Conservation (phyloP, 2,113 vertebrate species). For the Vanacampus margaritifer region DNA sequence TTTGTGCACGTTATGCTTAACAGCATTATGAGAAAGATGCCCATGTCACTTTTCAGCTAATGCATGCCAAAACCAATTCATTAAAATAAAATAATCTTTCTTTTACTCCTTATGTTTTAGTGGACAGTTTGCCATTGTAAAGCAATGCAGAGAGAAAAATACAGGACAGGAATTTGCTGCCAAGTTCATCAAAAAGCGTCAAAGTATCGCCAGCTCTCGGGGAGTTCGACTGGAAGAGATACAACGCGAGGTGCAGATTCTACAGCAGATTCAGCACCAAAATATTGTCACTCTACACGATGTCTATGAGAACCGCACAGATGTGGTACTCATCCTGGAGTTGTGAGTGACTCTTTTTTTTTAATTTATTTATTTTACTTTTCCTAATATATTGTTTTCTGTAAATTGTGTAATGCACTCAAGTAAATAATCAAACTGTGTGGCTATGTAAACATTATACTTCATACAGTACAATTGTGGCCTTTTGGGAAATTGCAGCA, state of each 20-base stretch:
- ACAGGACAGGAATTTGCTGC: conserved; percentile 81
- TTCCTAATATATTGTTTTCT: neutral
- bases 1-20: too few relatives aligned
- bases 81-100: neutral
- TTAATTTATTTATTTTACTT: neutral
- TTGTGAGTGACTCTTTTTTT: conserved; percentile 93
- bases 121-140: conserved; percentile 96
- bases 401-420: too few relatives aligned
- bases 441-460: too few relatives aligned
- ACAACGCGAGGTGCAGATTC: conserved; percentile 87
- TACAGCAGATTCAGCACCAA: conserved; percentile 83
- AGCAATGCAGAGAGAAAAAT: conserved; percentile 83
- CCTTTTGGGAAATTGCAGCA: too few relatives aligned
- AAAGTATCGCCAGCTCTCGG: conserved; percentile 83
- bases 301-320: conserved; percentile 91
- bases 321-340: conserved; percentile 94
- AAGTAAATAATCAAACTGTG: too few relatives aligned
- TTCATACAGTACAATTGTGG: too few relatives aligned
- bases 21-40: too few relatives aligned
- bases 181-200: conserved; percentile 97
- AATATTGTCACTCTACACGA: conserved; percentile 91
- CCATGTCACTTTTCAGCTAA: neutral
- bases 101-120: conserved; percentile 56
- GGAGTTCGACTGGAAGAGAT: conserved; percentile 90
- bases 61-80: neutral